These are phyloP conservation scores for Ochropleura plecta DNA, from an alignment of 2,888 invertebrate species.

Conservation along the genomic window DNA sequence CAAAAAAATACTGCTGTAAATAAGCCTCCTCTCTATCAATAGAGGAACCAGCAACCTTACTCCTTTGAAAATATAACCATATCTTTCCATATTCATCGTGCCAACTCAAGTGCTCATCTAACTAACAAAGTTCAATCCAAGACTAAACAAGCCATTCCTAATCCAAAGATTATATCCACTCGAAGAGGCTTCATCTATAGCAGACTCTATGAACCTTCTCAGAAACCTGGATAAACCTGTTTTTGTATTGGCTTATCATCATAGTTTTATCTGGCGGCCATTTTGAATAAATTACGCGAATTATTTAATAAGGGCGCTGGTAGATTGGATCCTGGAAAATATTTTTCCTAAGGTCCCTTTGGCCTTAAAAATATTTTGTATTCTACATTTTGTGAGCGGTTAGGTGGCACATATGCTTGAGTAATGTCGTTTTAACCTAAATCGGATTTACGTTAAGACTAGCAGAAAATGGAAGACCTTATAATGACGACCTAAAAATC, in stretches of 20 bases:
- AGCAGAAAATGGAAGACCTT: neutral
- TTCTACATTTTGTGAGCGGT: conserved; percentile 26
- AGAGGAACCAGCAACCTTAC: neutral
- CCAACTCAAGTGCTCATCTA: conserved; percentile 15
- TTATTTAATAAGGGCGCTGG: conserved; percentile 20
- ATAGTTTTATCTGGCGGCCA: conserved; percentile 42
- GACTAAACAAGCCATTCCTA: conserved; percentile 46
- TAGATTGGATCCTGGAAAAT: neutral
- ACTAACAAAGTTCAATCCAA: conserved; percentile 37
- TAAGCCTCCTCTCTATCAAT: neutral
- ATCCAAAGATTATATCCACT: conserved; percentile 43
- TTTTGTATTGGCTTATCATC: conserved; percentile 56
- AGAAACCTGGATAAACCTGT: conserved; percentile 36
- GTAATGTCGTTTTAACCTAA: conserved; percentile 18
- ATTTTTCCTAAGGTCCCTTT: neutral
- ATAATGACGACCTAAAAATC: neutral
- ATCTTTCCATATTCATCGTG: conserved; percentile 18
- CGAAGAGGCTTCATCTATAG: conserved; percentile 33
- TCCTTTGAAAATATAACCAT: conserved; percentile 8
- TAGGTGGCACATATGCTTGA: neutral
- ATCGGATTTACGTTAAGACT: conserved; percentile 3
- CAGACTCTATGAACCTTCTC: conserved; percentile 21
- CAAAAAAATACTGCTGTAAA: neutral
- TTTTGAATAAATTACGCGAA: conserved; percentile 58
- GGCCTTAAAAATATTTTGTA: conserved; percentile 7